Base-by-base conservation (phyloP, 1,140 invertebrate species). In the Lucilia cuprina region DNA sequence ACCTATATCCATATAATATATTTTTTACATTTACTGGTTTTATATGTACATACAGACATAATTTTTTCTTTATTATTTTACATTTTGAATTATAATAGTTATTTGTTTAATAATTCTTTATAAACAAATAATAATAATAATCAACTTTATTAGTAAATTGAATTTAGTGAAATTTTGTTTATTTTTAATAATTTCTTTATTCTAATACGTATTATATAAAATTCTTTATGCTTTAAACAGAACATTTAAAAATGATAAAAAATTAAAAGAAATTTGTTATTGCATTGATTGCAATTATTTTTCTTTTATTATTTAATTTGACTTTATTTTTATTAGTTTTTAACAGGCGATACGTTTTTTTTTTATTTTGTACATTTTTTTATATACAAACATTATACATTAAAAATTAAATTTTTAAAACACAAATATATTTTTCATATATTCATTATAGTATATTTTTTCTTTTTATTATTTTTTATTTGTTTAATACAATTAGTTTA, bases 211-310 rank as follows among this genome's bases (percentile, higher is more conserved):
- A 60, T 60, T 60, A 60, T 60, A 60, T 60, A 60, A 8, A 17
- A 70, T 21, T 70, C 21, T 70, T 25, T 21, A 70, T 70, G 65
- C 65, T 70, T 70, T 70, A 70, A 70, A 21, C 10, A 12, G 25
- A 30, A 30, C 4, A 25, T 25, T 25, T 70, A 12, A 70, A 25
- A 70, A 70, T 5, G n/a, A 14, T 7, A 14, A 12, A 60, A 60
- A 17, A 7, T 21, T 7, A 70, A 70, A 19, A 70, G 8, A 70
- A 19, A 70, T 25, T 80, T 80, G 77, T 80, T 80, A 80, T 80
- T 80, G 77, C 77, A 30, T 80, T 80, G 77, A 80, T 49, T 80
- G 77, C 77, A 80, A 80, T 80, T 80, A 5, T 21, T 70, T 70
- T 70, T 65, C n/a, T 70, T 70, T 70, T 70, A 17, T 21, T 70